Percentiles rank a stretch among this genome's conserved stretches.
Conservation (phyloP, 30 jellyfish, hydroid and myxozoan species). For the Aurelia sp. region DNA sequence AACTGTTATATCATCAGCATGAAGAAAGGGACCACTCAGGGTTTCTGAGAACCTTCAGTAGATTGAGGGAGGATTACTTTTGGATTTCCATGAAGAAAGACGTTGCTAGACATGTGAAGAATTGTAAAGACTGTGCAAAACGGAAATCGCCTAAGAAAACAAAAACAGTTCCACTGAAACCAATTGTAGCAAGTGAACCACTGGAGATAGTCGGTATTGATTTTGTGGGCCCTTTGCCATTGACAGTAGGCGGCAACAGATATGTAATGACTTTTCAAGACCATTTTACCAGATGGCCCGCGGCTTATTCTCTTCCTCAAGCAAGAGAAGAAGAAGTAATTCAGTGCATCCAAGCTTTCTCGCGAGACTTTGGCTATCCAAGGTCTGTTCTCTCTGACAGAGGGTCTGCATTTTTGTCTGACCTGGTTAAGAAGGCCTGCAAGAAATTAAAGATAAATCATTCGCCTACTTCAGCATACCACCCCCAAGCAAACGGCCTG, state of each 20-base stretch:
- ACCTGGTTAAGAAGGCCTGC: conserved; percentile 33
- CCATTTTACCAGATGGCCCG: conserved; percentile 67
- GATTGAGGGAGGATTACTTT: conserved; percentile 28
- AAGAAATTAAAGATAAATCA: conserved; percentile 3
- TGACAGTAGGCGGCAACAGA: conserved; percentile 34
- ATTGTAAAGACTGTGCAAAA: conserved; percentile 39
- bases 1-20: conserved; percentile 28
- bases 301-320: conserved; percentile 43
- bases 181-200: conserved; percentile 25
- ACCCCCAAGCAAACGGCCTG: conserved; percentile 41
- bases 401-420: conserved; percentile 44
- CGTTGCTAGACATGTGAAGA: neutral
- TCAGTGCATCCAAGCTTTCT: conserved; percentile 21
- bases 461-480: conserved; percentile 10
- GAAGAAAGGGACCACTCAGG: conserved; percentile 40
- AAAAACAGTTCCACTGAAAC: conserved; percentile 20
- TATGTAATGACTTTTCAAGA: conserved; percentile 47
- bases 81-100: conserved; percentile 35
- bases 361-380: conserved; percentile 50
- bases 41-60: conserved; percentile 12
- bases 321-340: conserved; percentile 12
- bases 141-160: conserved; percentile 22
- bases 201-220: conserved; percentile 54
- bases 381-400: conserved; percentile 47
- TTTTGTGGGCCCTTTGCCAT: conserved; percentile 69